Evolutionary conservation across 2,888 invertebrate species (phyloP), one percentile per base, ranked within the genome.

Genomic region (Stenchaetothrips biformis): DNA sequence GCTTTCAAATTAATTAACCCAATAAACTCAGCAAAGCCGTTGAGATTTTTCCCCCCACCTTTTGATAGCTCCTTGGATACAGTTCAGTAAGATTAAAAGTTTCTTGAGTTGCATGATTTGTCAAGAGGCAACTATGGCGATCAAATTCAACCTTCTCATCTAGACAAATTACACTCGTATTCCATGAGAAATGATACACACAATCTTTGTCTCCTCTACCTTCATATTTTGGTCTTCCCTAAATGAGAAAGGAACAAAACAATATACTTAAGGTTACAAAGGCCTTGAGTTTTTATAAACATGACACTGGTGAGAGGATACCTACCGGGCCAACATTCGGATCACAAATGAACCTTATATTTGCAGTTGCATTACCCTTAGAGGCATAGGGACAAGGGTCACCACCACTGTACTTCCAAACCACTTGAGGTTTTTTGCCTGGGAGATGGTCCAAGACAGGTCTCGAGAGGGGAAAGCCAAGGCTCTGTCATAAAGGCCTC

Each of bases 31-130:
- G 37, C 37, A 37, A 2, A 4, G 4, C 37, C 37, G 2, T 37
- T 16, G 6, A 53, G 1, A 25, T 21, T 25, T 74, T 74, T 74
- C 25, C 25, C 67, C 67, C 37, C 37, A 37, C 37, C 37, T 37
- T 37, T 37, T 37, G 37, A 37, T 37, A 37, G 37, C 37, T 37
- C 37, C 37, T 37, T 74, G 67, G 21, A 11, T 74, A 74, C 1
- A 74, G 25, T 25, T 25, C 25, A 8, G 67, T 21, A 25, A 74
- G 67, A 74, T 74, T 74, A 74, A 21, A 74, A 7, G 25, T 21
- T 25, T 74, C 67, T 25, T 74, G 67, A 74, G 67, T 74, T 8
- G 21, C 67, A 74, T 74, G 67, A 25, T 74, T 74, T 74, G 67
- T 74, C 25, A 74, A 25, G 8, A 74, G n/a, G 25, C 67, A 74